phyloP scores from a whole-genome alignment of 2,113 vertebrate genomes.

The Manacus vitellinus region DNA sequence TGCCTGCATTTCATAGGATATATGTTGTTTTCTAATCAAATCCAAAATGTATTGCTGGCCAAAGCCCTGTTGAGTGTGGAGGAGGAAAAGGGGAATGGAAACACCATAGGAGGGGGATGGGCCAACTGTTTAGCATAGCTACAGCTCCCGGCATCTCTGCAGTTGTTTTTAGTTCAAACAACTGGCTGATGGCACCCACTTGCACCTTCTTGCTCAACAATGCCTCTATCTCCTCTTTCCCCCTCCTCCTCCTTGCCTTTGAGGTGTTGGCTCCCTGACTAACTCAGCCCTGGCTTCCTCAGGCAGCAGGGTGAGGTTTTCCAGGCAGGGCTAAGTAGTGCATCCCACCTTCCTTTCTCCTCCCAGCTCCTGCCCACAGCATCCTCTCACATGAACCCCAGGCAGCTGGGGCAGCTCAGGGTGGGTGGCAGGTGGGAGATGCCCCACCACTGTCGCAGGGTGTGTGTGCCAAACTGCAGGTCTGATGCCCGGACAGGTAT shows the following conservation, averaged over 20 bases:
- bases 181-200: conserved; percentile 13
- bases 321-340: neutral
- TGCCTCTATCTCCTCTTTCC: neutral
- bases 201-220: conserved; percentile 46
- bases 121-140: conserved; percentile 17
- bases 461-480: fast-evolving
- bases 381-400: neutral
- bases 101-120: neutral
- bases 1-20: neutral
- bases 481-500: neutral
- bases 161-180: conserved; percentile 53
- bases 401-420: neutral
- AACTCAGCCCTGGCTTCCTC: neutral
- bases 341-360: neutral
- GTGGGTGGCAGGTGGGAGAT: neutral
- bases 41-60: neutral
- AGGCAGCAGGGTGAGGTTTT: neutral
- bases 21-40: neutral
- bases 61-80: neutral
- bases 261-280: conserved; percentile 18
- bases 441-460: neutral
- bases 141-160: conserved; percentile 7
- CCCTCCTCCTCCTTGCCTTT: conserved; percentile 24
- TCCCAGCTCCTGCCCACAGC: neutral
- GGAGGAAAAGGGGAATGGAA: neutral